Evolutionary conservation across 2,888 invertebrate species (phyloP), one percentile per base, ranked within the genome.

Genomic region (Macrophya alboannulata): DNA sequence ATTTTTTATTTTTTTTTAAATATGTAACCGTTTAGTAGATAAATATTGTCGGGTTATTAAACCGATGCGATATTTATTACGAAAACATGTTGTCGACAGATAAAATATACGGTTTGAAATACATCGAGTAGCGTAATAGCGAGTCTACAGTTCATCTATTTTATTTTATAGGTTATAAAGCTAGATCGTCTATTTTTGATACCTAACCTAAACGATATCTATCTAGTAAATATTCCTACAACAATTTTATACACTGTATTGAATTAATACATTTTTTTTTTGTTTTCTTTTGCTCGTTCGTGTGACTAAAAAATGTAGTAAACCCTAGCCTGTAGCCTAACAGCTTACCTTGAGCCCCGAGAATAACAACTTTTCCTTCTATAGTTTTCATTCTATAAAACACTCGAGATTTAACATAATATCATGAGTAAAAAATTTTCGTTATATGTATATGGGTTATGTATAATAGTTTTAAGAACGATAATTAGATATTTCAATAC

Each of bases 281-380:
- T 48, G 5, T 48, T 48, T 48, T 48, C 4, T 9, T 48, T 1
- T 48, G n/a, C 1, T 48, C 48, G 4, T 10, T 10, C 48, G 48
- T 10, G 5, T 31, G n/a, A n/a, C n/a, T n/a, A n/a, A n/a, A n/a
- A n/a, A n/a, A n/a, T n/a, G n/a, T n/a, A n/a, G n/a, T n/a, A n/a
- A n/a, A n/a, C n/a, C n/a, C n/a, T n/a, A n/a, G n/a, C n/a, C n/a
- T n/a, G n/a, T 62, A 76, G 21, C 12, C 68, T 71, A 62, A 55
- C 4, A 62, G 12, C 93, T 95, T 95, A 97, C 97, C 97, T 96
- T 97, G 96, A 83, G 97, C 95, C 85, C 98, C 98, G 86, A 98
- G 95, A 88, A 98, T 96, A 82, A 98, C 98, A 83, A 98, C 96
- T 95, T 98, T 98, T 86, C 97, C 98, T 93, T 97, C 96, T 88